Percentiles rank a stretch among this genome's conserved stretches.
Evolutionary conservation across 1,140 invertebrate genomes (phyloP).

Genomic region (Formica selysi): DNA sequence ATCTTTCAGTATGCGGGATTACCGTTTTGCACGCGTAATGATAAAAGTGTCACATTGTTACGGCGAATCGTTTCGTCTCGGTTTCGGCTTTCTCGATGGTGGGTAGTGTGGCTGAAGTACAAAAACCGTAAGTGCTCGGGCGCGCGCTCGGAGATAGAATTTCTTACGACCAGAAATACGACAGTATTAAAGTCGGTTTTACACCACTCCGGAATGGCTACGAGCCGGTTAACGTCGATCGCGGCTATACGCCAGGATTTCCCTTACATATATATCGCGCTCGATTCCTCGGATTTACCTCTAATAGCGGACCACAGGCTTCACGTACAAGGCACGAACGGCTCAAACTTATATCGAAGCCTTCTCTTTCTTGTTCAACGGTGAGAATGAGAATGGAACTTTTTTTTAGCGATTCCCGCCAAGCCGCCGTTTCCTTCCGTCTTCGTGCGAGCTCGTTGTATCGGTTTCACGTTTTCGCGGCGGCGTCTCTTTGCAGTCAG

Average conservation of each 20-base stretch:
- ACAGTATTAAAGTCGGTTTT: conserved; percentile 73
- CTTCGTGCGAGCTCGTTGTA: conserved; percentile 42
- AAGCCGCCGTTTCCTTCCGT: conserved; percentile 22
- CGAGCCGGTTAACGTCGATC: conserved; percentile 73
- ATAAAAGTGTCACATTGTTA: conserved; percentile 47
- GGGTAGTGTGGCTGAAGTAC: conserved; percentile 17
- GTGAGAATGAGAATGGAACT: neutral
- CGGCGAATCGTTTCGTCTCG: conserved; percentile 4
- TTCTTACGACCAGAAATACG: conserved; percentile 72
- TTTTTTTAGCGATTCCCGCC: conserved; percentile 38
- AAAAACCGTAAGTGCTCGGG: conserved; percentile 25
- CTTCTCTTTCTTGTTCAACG: conserved; percentile 34
- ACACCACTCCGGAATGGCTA: conserved; percentile 69
- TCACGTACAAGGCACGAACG: conserved; percentile 22
- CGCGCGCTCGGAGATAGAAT: conserved; percentile 62
- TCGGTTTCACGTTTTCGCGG: conserved; percentile 51
- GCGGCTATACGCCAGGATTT: conserved; percentile 59
- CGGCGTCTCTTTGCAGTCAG: conserved; percentile 13
- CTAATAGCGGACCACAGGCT: conserved; percentile 49
- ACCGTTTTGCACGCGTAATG: conserved; percentile 4
- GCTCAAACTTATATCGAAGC: conserved; percentile 2
- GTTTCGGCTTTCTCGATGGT: conserved; percentile 7
- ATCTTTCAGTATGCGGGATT: neutral
- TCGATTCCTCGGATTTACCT: conserved; percentile 59
- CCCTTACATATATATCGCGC: conserved; percentile 49